Conservation (phyloP, 1,140 invertebrate genomes). For the Centruroides vittatus region DNA sequence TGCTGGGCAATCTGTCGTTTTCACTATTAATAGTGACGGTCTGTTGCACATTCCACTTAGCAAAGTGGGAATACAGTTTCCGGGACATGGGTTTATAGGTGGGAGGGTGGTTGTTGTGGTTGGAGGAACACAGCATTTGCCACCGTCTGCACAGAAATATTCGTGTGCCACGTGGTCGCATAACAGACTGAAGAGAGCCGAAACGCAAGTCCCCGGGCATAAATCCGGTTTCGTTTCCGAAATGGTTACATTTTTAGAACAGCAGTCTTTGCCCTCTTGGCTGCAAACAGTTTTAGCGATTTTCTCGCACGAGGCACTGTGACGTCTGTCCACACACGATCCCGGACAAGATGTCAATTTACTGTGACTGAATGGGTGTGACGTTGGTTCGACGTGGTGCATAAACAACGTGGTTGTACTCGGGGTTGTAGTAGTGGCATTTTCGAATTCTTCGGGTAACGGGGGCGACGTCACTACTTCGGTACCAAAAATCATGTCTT, state of each 20-base stretch:
- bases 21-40: constrained; percentile 51
- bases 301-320: neutral
- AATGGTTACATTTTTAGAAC: neutral
- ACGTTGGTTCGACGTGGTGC: neutral
- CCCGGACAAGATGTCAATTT: neutral
- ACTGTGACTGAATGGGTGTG: neutral
- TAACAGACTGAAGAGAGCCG: constrained; percentile 57
- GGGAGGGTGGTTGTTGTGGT: constrained; percentile 9
- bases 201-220: constrained; percentile 67
- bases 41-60: constrained; percentile 66
- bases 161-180: constrained; percentile 68
- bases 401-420: neutral
- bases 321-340: neutral
- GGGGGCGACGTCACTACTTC: constrained; percentile 18
- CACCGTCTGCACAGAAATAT: constrained; percentile 56
- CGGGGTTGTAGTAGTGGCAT: neutral
- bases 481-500: constrained; percentile 15
- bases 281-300: neutral
- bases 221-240: no score
- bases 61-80: constrained; percentile 59
- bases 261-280: neutral
- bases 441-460: constrained; percentile 4
- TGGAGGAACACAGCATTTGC: constrained; percentile 56
- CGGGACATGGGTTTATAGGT: constrained; percentile 41
- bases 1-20: constrained; percentile 53